phyloP scores from a whole-genome alignment of 2,888 invertebrate species.

The Dryobota labecula region DNA sequence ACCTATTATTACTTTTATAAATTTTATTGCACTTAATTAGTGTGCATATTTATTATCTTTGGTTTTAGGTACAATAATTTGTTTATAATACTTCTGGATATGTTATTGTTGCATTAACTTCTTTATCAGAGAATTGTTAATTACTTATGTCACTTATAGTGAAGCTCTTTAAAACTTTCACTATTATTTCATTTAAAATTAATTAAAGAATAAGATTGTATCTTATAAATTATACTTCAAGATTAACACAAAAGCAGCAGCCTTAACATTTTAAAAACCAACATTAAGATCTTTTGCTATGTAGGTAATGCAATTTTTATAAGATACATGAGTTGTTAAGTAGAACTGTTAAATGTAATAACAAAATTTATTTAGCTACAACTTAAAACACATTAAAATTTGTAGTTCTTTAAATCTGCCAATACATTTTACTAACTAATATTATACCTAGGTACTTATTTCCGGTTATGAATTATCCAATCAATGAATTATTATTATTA shows the following conservation, averaged over 20 bases:
- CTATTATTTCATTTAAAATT: neutral
- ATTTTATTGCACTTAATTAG: slow-evolving; percentile 8
- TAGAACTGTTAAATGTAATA: neutral
- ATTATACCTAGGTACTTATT: neutral
- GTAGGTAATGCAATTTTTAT: neutral
- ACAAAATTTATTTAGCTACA: neutral
- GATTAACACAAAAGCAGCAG: too few species aligned
- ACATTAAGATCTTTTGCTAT: neutral
- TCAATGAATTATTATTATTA: neutral
- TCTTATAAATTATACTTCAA: neutral
- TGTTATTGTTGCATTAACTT: neutral
- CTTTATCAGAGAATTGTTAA: neutral
- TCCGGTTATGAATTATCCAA: neutral
- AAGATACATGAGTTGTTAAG: neutral
- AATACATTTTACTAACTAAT: neutral
- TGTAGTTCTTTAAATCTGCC: neutral
- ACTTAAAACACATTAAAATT: neutral
- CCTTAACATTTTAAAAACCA: neutral
- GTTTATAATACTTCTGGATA: slow-evolving; percentile 11
- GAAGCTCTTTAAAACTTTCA: neutral
- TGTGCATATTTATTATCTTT: slow-evolving; percentile 3
- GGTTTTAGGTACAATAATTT: neutral
- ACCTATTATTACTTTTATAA: neutral
- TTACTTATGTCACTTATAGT: neutral
- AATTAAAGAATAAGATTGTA: too few species aligned